Base-by-base conservation (phyloP, 2,888 invertebrate species). In the Volucella zonaria region DNA sequence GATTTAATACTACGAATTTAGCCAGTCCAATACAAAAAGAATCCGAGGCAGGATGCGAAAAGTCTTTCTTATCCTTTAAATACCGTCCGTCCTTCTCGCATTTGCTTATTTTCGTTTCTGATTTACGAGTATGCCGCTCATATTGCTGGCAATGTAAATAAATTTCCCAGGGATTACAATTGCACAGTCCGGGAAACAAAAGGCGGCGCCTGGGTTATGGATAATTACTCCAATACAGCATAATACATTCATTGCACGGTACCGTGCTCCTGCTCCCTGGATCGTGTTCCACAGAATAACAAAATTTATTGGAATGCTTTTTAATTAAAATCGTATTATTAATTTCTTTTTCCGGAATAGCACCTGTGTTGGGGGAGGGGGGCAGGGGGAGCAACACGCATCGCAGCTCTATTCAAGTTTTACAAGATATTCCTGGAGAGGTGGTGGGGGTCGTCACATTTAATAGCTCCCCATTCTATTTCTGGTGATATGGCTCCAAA, bases 161-260 rank as follows among this genome's bases (percentile, higher is more conserved):
- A 79, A 79, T 79, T 73, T 79, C 64, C 52, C 66, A 73, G 67
- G 79, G 73, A 74, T 79, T 79, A 79, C 61, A 79, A 73, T 67
- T 74, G 79, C 74, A 54, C 52, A 54, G 58, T 47, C 11, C 59
- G 31, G 52, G 67, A 79, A 79, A 74, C 67, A 74, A 79, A 74
- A 74, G 61, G 23, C 79, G 64, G 47, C 58, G 49, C 42, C 31
- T 62, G 47, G 49, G 42, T 71, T 70, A 14, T 59, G 54, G 38
- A 62, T 77, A 77, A 73, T 79, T 67, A 71, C 9, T 18, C 1
- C 18, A 18, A 18, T 23, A 23, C 2, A 23, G 2, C 2, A 23
- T 23, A 3, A 1, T 23, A 31, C 31, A 31, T 31, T 6, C 31
- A 31, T 31, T 31, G 6, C 4, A 31, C 3, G 31, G 31, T 4